A percentile compares a stretch with the other conserved stretches of the same genome.
These are phyloP conservation scores for Tyto alba DNA, from an alignment of 2,113 vertebrate species.

Conservation along the genomic window DNA sequence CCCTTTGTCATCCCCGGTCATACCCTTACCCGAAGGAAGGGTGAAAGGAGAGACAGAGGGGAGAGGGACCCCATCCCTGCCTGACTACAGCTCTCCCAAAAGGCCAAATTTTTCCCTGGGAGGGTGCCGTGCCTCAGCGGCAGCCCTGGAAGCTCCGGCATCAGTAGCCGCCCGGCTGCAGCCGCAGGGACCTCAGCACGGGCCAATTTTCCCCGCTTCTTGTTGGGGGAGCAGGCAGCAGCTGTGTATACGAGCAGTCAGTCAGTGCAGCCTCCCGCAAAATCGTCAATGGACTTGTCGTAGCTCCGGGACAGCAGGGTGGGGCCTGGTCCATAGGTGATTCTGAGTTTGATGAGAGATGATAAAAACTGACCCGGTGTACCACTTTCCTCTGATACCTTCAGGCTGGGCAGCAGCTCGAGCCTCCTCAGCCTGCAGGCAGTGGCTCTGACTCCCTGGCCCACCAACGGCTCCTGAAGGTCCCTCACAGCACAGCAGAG, in stretches of 20 bases:
- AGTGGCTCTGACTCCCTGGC: not conserved
- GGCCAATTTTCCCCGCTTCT: not conserved
- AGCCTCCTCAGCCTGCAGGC: not conserved
- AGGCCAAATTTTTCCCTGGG: not conserved
- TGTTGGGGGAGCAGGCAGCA: not conserved
- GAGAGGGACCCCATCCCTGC: not conserved
- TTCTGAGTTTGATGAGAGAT: not conserved
- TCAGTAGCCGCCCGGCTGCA: not conserved
- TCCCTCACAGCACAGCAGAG: not conserved
- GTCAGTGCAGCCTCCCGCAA: not conserved
- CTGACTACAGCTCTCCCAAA: not conserved
- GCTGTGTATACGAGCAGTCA: not conserved
- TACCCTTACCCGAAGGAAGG: not conserved
- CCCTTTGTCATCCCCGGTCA: not conserved
- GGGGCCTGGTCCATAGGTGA: not conserved
- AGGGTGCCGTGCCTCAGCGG: not conserved
- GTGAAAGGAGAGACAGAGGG: not conserved
- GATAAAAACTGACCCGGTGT: not conserved
- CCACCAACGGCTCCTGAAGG: not conserved
- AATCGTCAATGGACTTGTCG: not conserved
- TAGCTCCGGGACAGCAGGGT: not conserved
- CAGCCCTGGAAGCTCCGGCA: fast-evolving
- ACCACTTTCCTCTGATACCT: not conserved
- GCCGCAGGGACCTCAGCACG: not conserved
- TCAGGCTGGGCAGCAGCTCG: fast-evolving